These are phyloP conservation scores for Hephaestus fuliginosus DNA, from an alignment of 2,797 vertebrate genomes.

Conservation along the genomic window DNA sequence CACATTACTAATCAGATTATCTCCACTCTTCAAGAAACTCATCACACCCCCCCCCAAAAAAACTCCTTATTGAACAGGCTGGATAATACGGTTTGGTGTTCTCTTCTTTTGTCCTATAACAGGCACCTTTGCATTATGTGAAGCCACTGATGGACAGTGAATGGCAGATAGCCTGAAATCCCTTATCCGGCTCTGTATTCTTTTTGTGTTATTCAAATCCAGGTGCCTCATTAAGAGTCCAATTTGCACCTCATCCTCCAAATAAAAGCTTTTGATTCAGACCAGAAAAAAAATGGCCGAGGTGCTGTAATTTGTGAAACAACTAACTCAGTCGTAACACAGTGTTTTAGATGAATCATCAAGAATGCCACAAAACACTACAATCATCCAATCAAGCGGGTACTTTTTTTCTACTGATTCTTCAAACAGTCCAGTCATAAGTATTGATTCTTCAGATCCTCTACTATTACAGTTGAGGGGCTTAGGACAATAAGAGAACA, in stretches of 20 bases:
- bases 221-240: constrained; percentile 21
- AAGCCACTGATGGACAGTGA: constrained; percentile 27
- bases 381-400: background rate
- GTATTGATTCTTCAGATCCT: background rate
- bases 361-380: background rate
- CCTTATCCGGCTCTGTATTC: constrained; percentile 2
- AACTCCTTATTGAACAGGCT: constrained; percentile 33
- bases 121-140: constrained; percentile 16
- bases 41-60: background rate
- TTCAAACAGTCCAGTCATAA: background rate
- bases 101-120: constrained; percentile 42
- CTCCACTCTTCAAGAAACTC: constrained; percentile 54
- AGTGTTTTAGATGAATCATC: background rate
- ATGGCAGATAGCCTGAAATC: constrained; percentile 27
- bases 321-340: background rate
- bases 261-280: constrained; percentile 8
- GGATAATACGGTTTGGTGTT: constrained; percentile 22
- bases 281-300: background rate
- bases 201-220: background rate
- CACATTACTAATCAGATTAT: constrained; percentile 76
- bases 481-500: background rate
- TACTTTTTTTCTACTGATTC: background rate
- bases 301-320: background rate
- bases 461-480: background rate
- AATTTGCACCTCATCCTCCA: constrained; percentile 7